Conservation (phyloP, 2,888 invertebrate genomes). For the Drosophila phalerata region DNA sequence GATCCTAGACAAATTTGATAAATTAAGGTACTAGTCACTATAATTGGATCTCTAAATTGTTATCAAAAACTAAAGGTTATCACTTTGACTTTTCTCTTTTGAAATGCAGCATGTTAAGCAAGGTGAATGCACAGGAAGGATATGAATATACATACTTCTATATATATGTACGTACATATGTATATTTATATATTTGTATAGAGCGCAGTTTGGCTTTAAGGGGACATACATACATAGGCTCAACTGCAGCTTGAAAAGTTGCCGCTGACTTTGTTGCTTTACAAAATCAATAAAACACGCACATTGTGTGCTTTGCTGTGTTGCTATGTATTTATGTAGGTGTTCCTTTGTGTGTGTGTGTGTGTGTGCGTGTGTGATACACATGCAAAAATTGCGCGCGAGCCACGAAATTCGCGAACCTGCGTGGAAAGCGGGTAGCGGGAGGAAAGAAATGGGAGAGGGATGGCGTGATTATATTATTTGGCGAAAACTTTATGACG, state of each 20-base stretch:
- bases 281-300: conserved; percentile 75
- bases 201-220: neutral
- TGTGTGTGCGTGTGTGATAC: conserved; percentile 20
- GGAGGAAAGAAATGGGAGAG: neutral
- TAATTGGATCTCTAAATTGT: neutral
- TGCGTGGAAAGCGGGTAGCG: conserved; percentile 38
- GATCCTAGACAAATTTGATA: too few species aligned
- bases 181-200: neutral
- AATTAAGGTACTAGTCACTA: too few species aligned
- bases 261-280: conserved; percentile 45
- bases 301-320: conserved; percentile 24
- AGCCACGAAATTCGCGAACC: conserved; percentile 38
- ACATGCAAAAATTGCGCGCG: conserved; percentile 62
- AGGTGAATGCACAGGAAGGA: neutral
- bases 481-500: conserved; percentile 45
- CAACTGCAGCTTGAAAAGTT: conserved; percentile 40
- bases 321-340: neutral
- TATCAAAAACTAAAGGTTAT: neutral
- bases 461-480: conserved; percentile 38
- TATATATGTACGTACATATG: too few species aligned
- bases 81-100: neutral
- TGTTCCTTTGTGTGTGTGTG: conserved; percentile 14
- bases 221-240: neutral
- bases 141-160: neutral
- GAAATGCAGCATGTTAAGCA: neutral